Evolutionary conservation across 2,888 invertebrate genomes (phyloP), one percentile per base, ranked within the genome.

Genomic region (Isotomurus palustris): DNA sequence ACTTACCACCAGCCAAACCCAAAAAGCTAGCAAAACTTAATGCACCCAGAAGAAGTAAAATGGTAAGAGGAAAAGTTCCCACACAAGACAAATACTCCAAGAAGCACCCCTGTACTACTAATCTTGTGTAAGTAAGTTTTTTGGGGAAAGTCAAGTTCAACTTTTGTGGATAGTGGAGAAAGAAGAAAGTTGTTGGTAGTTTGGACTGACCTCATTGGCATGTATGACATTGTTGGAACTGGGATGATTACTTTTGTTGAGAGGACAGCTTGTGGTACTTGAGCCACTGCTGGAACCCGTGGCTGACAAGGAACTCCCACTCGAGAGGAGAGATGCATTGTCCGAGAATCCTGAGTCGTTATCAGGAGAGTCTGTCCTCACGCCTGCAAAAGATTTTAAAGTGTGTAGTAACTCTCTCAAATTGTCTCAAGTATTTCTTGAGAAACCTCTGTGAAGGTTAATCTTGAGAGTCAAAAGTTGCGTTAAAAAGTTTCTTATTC

Each of bases 271-370:
- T 0, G 71, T 67, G 21, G 68, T 66, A 52, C 71, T 65, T 56
- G 71, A 68, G 47, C 72, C 71, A 60, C 81, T 80, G 40, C 82
- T 82, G 72, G 88, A 84, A 36, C 83, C 85, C 64, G 89, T 90
- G 73, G 91, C 91, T 49, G 92, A 93, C 14, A 93, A 91, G 44
- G 93, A 93, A 38, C 93, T 94, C 76, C 94, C 94, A 70, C 89
- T 89, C 25, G 91, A 91, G 64, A 91, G 78, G 83, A 93, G 86
- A 25, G 92, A 92, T 58, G 94, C 92, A 64, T 92, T 94, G 78
- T 97, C 97, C 72, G 95, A 95, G 77, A 95, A 97, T 17, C 96
- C 97, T 12, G 95, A 95, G 78, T 97, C 97, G 77, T 94, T 95
- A 77, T 96, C 96, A 0, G 95, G 95, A 53, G 92, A 92, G 73